Evolutionary conservation across 2,888 invertebrate genomes (phyloP).

Genomic region (Diogma glabrata): DNA sequence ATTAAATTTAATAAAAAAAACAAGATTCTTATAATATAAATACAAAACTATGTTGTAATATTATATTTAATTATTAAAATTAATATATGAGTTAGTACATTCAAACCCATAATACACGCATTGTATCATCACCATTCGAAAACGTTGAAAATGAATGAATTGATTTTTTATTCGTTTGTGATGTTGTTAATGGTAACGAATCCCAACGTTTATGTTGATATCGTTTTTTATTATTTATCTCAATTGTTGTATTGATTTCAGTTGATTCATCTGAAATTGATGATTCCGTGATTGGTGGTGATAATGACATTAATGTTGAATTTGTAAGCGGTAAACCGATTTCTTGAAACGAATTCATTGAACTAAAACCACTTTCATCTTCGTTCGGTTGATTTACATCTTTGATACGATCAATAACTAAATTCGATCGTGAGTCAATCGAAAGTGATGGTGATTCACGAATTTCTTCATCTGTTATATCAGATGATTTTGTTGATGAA

Average conservation of each 20-base stretch:
- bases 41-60: too few species aligned
- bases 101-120: conserved; percentile 21
- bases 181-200: conserved; percentile 18
- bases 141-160: conserved; percentile 14
- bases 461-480: conserved; percentile 29
- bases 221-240: background rate
- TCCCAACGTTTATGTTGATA: conserved; percentile 17
- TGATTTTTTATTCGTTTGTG: conserved; percentile 13
- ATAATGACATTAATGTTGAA: conserved; percentile 17
- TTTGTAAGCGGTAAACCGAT: conserved; percentile 49
- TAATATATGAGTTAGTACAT: too few species aligned
- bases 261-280: conserved; percentile 16
- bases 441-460: conserved; percentile 10
- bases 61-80: too few species aligned
- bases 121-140: conserved; percentile 15
- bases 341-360: conserved; percentile 75
- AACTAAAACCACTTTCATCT: conserved; percentile 77
- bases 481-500: conserved; percentile 27
- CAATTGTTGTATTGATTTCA: background rate
- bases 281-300: conserved; percentile 11
- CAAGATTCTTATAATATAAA: too few species aligned
- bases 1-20: too few species aligned
- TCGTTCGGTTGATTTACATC: conserved; percentile 33
- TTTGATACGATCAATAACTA: background rate
- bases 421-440: background rate